Conservation (phyloP, 2,113 vertebrate species). For the Cyphomyrus plagiostoma region DNA sequence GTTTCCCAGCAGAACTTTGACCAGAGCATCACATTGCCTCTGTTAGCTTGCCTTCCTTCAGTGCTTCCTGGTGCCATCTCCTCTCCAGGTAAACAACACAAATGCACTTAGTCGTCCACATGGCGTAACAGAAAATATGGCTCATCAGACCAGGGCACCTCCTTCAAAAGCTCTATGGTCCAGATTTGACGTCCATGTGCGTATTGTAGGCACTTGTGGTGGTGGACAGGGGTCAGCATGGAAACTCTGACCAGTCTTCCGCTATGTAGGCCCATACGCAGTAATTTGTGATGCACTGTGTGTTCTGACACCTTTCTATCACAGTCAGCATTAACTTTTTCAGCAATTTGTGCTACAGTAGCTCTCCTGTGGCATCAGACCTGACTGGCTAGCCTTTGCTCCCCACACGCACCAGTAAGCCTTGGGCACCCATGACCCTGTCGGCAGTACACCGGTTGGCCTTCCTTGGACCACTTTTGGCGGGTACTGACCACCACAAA, state of each 20-base stretch:
- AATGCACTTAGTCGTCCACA: background rate
- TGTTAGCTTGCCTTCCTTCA: background rate
- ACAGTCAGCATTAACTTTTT: background rate
- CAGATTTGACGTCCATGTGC: no score
- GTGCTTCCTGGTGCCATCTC: background rate
- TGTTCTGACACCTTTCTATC: background rate
- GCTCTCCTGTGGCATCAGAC: background rate
- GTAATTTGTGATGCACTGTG: background rate
- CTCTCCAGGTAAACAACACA: background rate
- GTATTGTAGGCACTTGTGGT: no score
- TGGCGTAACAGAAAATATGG: no score
- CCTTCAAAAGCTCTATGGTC: no score
- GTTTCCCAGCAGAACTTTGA: background rate
- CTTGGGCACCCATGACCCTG: background rate
- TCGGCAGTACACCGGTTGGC: background rate
- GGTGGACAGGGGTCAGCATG: background rate
- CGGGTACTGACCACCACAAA: background rate
- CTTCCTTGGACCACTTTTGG: background rate
- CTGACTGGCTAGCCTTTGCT: background rate
- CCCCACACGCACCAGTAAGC: background rate
- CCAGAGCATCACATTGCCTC: background rate
- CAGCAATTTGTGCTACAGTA: background rate
- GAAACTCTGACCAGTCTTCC: background rate
- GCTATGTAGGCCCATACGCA: background rate
- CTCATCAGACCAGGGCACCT: no score